Evolutionary conservation across 2,888 invertebrate genomes (phyloP), one percentile per base, ranked within the genome.

Genomic region (Melikaiella ostensackeni): DNA sequence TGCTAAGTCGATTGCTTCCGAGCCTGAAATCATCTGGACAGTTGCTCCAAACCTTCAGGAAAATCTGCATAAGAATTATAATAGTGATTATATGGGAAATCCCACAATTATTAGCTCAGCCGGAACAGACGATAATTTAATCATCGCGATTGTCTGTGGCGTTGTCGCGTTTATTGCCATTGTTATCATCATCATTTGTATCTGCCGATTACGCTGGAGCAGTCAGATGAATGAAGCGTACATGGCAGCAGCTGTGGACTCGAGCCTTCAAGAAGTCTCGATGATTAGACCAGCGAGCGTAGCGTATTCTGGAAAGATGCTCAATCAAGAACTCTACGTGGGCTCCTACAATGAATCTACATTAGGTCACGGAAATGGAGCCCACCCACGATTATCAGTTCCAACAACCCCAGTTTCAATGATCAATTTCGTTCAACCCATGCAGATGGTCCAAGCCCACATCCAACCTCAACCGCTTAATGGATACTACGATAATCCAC

Each of bases 121-220:
- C 11, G 95, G 94, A 76, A 97, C 97, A 86, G 98, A 98, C 86
- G 98, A 98, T 85, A 97, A 97, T 6, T 92, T 98, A n/a, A 98
- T 98, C 75, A 98, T 98, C 79, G 97, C 97, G n/a, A 98, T 98
- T 83, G 97, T 98, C 0, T 97, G 97, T 0, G 97, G 98, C 1
- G 97, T 98, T 0, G 97, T 98, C 0, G 97, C 96, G 1, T 97
- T 98, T 88, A 97, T 98, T 83, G 96, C 96, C 16, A 96, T 98
- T 81, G 93, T 98, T 75, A 96, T 98, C 50, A 95, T 98, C 38
- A 95, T 95, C n/a, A 97, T 97, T 83, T 98, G 98, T 88, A 96
- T 98, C 59, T 96, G 97, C 46, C 93, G 97, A 21, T 91, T 96
- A 87, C 92, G 95, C 80, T 94, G 96, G 94, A 94, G 95, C 57